Evolutionary conservation across 2,113 vertebrate species (phyloP), one percentile per base, ranked within the genome.

Genomic region (Rostratula benghalensis): DNA sequence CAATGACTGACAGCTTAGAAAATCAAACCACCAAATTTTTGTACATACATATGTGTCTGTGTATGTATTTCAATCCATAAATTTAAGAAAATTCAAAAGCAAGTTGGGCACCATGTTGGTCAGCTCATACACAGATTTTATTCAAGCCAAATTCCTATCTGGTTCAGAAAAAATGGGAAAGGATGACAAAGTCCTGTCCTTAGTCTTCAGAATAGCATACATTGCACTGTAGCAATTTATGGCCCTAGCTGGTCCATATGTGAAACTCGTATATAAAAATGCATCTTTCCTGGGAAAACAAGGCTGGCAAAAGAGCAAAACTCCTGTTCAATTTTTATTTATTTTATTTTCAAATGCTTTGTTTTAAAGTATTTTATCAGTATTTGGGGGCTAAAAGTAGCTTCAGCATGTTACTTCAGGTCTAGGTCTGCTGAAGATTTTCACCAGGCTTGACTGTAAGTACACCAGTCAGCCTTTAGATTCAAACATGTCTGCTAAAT

Each of bases 351-450:
- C 53, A 90, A 68, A 68, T 75, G 65, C 57, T 64, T 84, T 89
- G 45, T 83, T 95, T 80, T 61, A 83, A 90, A 73, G 22, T 68
- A 59, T 92, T 91, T 77, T 87, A n/a, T 83, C 81, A 63, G 45
- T 70, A 85, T 79, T 60, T 90, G 39, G 8, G 16, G 61, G 27
- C 45, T 21, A 82, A 91, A 90, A 70, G 41, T 54, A 83, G 31
- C 50, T 86, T 89, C 46, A 60, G 56, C n/a, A 18, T 61, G 6
- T 76, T 80, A 35, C 24, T 68, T 51, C 56, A 83, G n/a, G 50
- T 92, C 2, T 7, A 63, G 46, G 33, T 81, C 69, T 94, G 28
- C 75, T 91, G 82, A 90, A 83, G n/a, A 24, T 54, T 85, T 94
- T 70, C 43, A 61, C 50, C 35, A 67, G 59, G 27, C 37, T 88